Evolutionary conservation across 2,888 invertebrate species (phyloP).

Genomic region (Athalia rosae): DNA sequence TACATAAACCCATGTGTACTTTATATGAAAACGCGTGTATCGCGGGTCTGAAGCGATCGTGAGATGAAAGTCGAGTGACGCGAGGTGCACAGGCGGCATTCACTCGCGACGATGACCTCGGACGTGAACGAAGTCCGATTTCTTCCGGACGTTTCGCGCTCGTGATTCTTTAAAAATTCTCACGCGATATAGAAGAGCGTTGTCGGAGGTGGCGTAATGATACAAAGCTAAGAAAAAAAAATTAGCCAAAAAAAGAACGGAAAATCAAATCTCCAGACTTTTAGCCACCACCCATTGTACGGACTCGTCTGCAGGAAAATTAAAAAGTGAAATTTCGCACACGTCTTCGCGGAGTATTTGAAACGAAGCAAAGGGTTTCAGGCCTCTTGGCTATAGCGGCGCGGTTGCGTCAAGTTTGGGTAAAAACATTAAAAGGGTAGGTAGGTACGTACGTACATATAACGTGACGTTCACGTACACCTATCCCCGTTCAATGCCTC

Average conservation of each 20-base stretch:
- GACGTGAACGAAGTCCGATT: background rate
- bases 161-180: conserved; percentile 26
- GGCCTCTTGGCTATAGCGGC: too few species aligned
- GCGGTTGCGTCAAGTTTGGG: too few species aligned
- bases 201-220: background rate
- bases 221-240: background rate
- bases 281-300: too few species aligned
- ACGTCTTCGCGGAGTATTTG: background rate
- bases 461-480: too few species aligned
- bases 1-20: too few species aligned
- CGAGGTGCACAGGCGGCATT: conserved; percentile 7
- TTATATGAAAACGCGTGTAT: background rate
- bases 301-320: too few species aligned
- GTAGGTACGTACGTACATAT: too few species aligned
- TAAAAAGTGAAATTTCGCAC: too few species aligned
- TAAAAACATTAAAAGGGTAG: too few species aligned
- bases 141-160: conserved; percentile 38
- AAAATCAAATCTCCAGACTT: background rate
- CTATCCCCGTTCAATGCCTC: background rate
- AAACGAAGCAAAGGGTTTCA: background rate
- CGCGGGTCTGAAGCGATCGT: conserved; percentile 5
- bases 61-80: conserved; percentile 41
- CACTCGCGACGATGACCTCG: conserved; percentile 20
- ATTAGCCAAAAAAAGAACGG: background rate
- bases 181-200: conserved; percentile 15